Percentiles rank a stretch among this genome's conserved stretches.
phyloP scores from a whole-genome alignment of 2,888 invertebrate genomes.

The Diaphora mendica region DNA sequence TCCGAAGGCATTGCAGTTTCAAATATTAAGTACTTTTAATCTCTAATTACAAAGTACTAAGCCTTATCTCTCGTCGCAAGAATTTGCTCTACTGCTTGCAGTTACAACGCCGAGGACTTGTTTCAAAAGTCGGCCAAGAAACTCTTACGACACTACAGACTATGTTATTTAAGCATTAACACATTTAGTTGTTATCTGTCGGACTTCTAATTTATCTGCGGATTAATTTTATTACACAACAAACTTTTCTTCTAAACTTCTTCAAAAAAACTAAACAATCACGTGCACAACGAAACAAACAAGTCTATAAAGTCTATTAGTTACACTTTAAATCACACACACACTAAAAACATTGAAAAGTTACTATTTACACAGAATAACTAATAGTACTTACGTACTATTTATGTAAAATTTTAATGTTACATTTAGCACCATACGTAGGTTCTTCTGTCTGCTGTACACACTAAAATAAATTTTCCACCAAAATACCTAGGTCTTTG shows the following conservation, averaged over 20 bases:
- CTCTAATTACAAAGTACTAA: conserved; percentile 1
- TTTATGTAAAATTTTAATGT: too few relatives aligned
- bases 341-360: not conserved
- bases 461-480: too few relatives aligned
- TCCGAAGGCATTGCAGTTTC: not conserved
- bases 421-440: too few relatives aligned
- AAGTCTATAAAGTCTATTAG: not conserved
- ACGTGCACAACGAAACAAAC: not conserved
- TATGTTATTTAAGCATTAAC: conserved; percentile 42
- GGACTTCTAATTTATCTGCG: conserved; percentile 19
- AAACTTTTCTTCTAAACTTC: not conserved
- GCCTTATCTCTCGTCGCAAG: conserved; percentile 19
- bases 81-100: conserved; percentile 29
- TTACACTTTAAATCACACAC: not conserved
- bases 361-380: too few relatives aligned
- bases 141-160: conserved; percentile 47
- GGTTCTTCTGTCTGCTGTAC: too few relatives aligned
- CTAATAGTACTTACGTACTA: too few relatives aligned
- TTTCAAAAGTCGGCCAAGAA: conserved; percentile 50
- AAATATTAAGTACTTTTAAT: conserved; percentile 4
- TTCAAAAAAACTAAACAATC: not conserved
- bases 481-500: too few relatives aligned
- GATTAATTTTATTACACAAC: not conserved
- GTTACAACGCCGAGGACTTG: conserved; percentile 32
- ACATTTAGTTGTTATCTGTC: conserved; percentile 26